These are phyloP conservation scores for Tragopan temminckii DNA, from an alignment of 2,797 vertebrate species.

Conservation along the genomic window DNA sequence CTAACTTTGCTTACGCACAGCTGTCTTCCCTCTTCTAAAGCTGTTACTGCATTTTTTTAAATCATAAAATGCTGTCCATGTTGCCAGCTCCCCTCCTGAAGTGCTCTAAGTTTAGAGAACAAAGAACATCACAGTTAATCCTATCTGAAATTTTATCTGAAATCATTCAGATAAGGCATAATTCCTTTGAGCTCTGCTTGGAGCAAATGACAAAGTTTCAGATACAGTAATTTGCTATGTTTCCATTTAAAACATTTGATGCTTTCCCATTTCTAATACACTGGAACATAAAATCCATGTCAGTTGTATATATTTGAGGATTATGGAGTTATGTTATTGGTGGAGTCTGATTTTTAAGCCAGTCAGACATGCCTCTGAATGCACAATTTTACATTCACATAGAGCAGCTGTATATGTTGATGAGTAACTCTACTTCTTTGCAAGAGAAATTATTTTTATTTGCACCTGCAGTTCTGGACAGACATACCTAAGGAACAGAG, in stretches of 20 bases:
- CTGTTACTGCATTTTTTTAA: slow-evolving; percentile 74
- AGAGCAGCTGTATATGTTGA: not conserved
- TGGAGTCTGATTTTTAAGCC: slow-evolving; percentile 48
- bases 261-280: slow-evolving; percentile 45
- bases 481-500: not conserved
- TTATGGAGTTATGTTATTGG: slow-evolving; percentile 20
- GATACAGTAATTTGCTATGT: slow-evolving; percentile 55
- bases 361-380: not conserved
- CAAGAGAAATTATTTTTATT: not conserved
- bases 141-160: slow-evolving; percentile 74
- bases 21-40: slow-evolving; percentile 74
- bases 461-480: slow-evolving; percentile 1
- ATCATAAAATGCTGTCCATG: slow-evolving; percentile 54
- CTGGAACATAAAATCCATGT: slow-evolving; percentile 43
- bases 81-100: slow-evolving; percentile 42
- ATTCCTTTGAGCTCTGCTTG: slow-evolving; percentile 64
- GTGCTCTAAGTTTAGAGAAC: slow-evolving; percentile 67
- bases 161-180: slow-evolving; percentile 72
- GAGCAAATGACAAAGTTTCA: slow-evolving; percentile 57
- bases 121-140: slow-evolving; percentile 68
- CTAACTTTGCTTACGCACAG: slow-evolving; percentile 31
- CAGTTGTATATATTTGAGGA: slow-evolving; percentile 62
- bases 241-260: slow-evolving; percentile 61
- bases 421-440: not conserved
- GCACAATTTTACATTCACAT: not conserved